Percentiles rank a stretch among this genome's conserved stretches.
Evolutionary conservation across 2,888 invertebrate species (phyloP).

Genomic region (Dryomyza anilis): DNA sequence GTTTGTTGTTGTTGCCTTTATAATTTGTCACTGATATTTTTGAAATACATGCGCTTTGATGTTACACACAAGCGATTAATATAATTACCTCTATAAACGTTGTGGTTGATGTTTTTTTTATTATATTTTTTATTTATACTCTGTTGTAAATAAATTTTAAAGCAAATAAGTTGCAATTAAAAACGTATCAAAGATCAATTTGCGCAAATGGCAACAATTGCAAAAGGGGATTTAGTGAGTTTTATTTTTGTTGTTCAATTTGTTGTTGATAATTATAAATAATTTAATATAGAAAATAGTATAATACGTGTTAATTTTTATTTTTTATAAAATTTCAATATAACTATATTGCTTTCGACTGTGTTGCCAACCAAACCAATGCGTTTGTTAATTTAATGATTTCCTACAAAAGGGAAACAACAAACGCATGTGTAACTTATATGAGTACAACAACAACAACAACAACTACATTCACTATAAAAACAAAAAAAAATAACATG

Average conservation of each 20-base stretch:
- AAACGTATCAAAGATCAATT: constrained; percentile 44
- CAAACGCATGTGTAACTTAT: not conserved
- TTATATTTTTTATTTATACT: too few species aligned
- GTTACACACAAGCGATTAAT: not conserved
- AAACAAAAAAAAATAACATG: constrained; percentile 34
- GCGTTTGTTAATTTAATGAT: constrained; percentile 61
- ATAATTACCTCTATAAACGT: constrained; percentile 6
- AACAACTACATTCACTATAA: too few species aligned
- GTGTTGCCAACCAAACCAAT: constrained; percentile 54
- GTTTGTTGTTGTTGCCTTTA: not conserved
- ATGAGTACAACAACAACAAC: too few species aligned
- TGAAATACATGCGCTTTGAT: not conserved
- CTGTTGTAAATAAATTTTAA: not conserved
- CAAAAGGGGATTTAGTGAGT: too few species aligned
- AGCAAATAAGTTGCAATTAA: constrained; percentile 39
- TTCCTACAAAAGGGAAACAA: constrained; percentile 50
- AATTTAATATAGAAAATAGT: too few species aligned
- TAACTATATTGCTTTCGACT: too few species aligned
- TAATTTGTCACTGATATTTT: not conserved
- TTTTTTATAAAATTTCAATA: too few species aligned
- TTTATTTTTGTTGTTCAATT: too few species aligned
- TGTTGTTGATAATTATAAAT: too few species aligned
- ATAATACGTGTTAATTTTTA: too few species aligned
- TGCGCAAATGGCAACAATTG: constrained; percentile 10
- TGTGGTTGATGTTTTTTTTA: constrained; percentile 2